phyloP scores from a whole-genome alignment of 2,113 vertebrate species.

The Boleophthalmus pectinirostris region DNA sequence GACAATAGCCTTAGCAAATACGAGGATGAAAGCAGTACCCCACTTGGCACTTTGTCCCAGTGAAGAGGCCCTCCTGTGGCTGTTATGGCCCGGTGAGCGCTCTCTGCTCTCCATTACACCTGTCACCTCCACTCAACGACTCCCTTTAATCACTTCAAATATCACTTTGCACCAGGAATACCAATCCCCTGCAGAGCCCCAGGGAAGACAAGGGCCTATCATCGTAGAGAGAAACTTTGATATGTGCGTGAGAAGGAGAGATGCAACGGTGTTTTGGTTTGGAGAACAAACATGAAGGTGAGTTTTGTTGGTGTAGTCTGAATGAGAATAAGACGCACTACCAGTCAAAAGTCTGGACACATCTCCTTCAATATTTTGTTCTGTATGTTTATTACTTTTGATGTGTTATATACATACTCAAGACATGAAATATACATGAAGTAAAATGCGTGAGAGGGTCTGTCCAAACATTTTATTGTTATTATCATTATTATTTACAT shows the following conservation, averaged over 20 bases:
- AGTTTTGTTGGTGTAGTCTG: neutral
- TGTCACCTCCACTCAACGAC: conserved; percentile 60
- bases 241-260: neutral
- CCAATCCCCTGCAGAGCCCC: conserved; percentile 49
- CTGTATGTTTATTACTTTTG: too few relatives aligned
- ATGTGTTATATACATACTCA: too few relatives aligned
- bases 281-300: neutral
- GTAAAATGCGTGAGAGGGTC: too few relatives aligned
- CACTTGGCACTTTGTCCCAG: conserved; percentile 17
- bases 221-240: neutral
- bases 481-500: too few relatives aligned
- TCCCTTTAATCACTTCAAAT: conserved; percentile 72
- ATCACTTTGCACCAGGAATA: conserved; percentile 67
- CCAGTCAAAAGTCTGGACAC: too few relatives aligned
- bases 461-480: too few relatives aligned
- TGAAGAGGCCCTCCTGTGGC: conserved; percentile 32
- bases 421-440: too few relatives aligned
- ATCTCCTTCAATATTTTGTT: too few relatives aligned
- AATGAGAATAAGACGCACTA: neutral
- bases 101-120: conserved; percentile 66
- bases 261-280: neutral
- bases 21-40: conserved; percentile 12
- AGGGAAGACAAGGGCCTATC: conserved; percentile 49
- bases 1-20: conserved; percentile 20
- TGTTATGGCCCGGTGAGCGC: conserved; percentile 44